Base-by-base conservation (phyloP, 2,113 vertebrate species). In the Trochalopteron elliotii region DNA sequence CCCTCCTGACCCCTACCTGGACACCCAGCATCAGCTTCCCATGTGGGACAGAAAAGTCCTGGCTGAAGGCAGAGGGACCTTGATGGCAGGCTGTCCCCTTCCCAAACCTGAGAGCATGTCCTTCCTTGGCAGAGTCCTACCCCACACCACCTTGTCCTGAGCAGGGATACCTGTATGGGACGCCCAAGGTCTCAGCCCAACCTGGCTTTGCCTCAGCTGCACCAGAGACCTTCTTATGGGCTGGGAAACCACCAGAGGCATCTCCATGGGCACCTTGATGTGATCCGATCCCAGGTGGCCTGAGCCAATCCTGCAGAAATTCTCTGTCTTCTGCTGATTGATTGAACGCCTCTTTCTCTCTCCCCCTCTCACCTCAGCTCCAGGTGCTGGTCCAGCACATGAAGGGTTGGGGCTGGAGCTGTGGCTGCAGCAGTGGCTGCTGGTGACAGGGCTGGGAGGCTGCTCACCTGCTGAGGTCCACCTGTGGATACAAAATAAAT, bases 301-400 rank as follows among this genome's bases (percentile, higher is more conserved):
- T 64, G 35, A 49, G 42, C 35, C 42, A 71, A 31, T 40, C 49
- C 49, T 40, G 31, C 17, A 64, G 42, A 63, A 72, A 64, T 64
- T 64, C 42, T 33, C 31, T 80, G 31, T 31, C 42, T 88, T 80
- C 31, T 65, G 25, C 50, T 3, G 3, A 27, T 49, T 80, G 49
- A 88, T 22, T 1, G 0, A 30, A 56, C 0, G 1, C 40, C 30
- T 31, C 21, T 35, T 10, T 19, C 31, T 27, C 30, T 28, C 23
- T 39, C 25, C 9, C 12, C 5, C 21, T 56, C 42, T 49, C 57
- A 18, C 42, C 42, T 71, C 57, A 65, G 67, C 42, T 72, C 86
- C 67, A 80, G 50, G 25, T 49, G 21, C 49, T 71, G 31, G 17
- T 57, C 59, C 50, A 49, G 42, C 0, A 0, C 18, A 15, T 71